Percentiles rank a stretch among this genome's conserved stretches.
Evolutionary conservation across 2,113 vertebrate species (phyloP).

Genomic region (Octodon degus): DNA sequence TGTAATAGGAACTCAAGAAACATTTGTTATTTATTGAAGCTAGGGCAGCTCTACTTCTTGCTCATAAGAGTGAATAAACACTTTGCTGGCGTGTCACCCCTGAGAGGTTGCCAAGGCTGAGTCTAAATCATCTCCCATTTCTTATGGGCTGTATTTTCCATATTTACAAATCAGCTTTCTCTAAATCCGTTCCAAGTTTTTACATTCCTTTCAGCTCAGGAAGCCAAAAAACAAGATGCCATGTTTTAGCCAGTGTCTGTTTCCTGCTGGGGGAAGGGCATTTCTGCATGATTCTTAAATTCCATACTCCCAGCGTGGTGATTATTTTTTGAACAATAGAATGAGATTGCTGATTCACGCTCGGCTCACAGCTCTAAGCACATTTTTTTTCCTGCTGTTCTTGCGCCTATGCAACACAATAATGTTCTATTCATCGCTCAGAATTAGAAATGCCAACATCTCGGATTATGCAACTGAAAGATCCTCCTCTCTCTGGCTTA

Average conservation of each 20-base stretch:
- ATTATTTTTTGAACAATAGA: slow-evolving; percentile 72
- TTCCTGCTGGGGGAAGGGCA: slow-evolving; percentile 48
- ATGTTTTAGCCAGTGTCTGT: slow-evolving; percentile 42
- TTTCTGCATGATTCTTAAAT: slow-evolving; percentile 61
- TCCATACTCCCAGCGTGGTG: slow-evolving; percentile 20
- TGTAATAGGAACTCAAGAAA: neutral
- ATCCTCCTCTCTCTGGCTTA: slow-evolving; percentile 36
- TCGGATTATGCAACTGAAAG: slow-evolving; percentile 56
- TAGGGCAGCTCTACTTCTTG: neutral
- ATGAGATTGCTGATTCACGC: slow-evolving; percentile 78
- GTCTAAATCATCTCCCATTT: neutral
- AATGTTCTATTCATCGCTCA: slow-evolving; percentile 70
- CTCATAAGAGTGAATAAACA: neutral
- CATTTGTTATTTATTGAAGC: neutral
- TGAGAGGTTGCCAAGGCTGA: fast-evolving
- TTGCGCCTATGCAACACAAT: slow-evolving; percentile 57
- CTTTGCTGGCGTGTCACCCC: neutral
- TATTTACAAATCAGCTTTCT: slow-evolving; percentile 69
- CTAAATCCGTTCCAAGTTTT: slow-evolving; percentile 54
- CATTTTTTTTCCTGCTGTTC: slow-evolving; percentile 24
- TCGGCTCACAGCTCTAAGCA: slow-evolving; percentile 59
- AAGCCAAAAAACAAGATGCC: slow-evolving; percentile 39
- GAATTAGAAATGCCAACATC: slow-evolving; percentile 73
- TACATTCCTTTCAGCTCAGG: slow-evolving; percentile 67
- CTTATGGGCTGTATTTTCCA: slow-evolving; percentile 47